Evolutionary conservation across 1,140 invertebrate species (phyloP).

Genomic region (Acromyrmex charruanus): DNA sequence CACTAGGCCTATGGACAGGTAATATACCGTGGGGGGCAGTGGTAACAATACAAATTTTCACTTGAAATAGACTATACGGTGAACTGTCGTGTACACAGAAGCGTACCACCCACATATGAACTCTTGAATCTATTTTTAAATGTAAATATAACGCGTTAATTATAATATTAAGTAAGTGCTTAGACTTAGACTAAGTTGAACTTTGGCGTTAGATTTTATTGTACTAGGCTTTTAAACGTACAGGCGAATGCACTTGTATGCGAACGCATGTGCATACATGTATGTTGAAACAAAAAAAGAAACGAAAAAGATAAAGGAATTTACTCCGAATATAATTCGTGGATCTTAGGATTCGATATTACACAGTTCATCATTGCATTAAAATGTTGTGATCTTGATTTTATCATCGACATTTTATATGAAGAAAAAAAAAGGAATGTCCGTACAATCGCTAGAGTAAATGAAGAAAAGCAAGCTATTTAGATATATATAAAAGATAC

Average conservation of each 20-base stretch:
- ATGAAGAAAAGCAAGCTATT: constrained; percentile 16
- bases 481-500: constrained; percentile 27
- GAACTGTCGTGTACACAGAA: too few species aligned
- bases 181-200: constrained; percentile 69
- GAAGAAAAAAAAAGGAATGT: constrained; percentile 13
- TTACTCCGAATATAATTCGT: constrained; percentile 52
- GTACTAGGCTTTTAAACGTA: constrained; percentile 67
- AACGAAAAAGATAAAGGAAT: background rate
- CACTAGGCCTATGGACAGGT: constrained; percentile 82
- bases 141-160: constrained; percentile 78
- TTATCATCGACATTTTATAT: constrained; percentile 63
- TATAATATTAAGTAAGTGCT: constrained; percentile 56
- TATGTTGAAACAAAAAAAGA: constrained; percentile 20
- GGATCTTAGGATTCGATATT: constrained; percentile 59
- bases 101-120: constrained; percentile 49
- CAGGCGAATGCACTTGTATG: constrained; percentile 11
- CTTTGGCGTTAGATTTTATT: constrained; percentile 73
- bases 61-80: constrained; percentile 63
- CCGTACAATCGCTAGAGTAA: constrained; percentile 29
- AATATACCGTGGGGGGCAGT: constrained; percentile 77
- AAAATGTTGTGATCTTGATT: constrained; percentile 55
- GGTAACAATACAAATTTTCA: constrained; percentile 48
- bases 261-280: constrained; percentile 12
- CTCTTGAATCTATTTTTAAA: constrained; percentile 73
- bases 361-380: constrained; percentile 67